Conservation (phyloP, 2,113 vertebrate genomes). For the Osmerus mordax region DNA sequence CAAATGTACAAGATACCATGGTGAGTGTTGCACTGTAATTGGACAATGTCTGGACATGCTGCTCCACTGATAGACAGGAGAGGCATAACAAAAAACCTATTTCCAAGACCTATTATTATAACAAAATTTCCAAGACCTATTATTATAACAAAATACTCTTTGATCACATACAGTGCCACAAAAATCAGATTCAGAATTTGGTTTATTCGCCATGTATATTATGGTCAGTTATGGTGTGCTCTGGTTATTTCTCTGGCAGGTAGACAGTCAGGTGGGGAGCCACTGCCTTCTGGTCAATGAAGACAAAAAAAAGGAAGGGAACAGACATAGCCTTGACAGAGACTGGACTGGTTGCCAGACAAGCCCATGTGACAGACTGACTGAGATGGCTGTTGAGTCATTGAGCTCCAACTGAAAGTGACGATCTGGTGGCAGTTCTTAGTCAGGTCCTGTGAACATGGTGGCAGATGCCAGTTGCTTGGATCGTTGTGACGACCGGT, state of each 20-base stretch:
- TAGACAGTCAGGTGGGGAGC: conserved; percentile 13
- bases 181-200: background rate
- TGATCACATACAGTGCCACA: conserved; percentile 39
- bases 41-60: conserved; percentile 54
- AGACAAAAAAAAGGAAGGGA: conserved; percentile 25
- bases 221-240: background rate
- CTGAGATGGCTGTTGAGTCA: conserved; percentile 18
- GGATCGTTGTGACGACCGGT: conserved; percentile 14
- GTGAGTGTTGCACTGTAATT: conserved; percentile 58
- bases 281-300: conserved; percentile 6
- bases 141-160: no score
- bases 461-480: conserved; percentile 39
- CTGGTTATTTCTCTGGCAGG: conserved; percentile 21
- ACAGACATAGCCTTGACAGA: conserved; percentile 11
- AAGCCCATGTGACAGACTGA: conserved; percentile 38
- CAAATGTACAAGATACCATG: no score
- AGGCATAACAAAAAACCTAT: no score
- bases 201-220: no score
- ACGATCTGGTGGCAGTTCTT: conserved; percentile 26
- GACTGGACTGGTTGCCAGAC: conserved; percentile 31
- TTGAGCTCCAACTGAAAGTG: no score
- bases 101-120: no score
- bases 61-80: background rate
- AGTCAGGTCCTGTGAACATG: conserved; percentile 41
- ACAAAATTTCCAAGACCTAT: no score